Conservation (phyloP, 2,113 vertebrate genomes). For the Rana temporaria region DNA sequence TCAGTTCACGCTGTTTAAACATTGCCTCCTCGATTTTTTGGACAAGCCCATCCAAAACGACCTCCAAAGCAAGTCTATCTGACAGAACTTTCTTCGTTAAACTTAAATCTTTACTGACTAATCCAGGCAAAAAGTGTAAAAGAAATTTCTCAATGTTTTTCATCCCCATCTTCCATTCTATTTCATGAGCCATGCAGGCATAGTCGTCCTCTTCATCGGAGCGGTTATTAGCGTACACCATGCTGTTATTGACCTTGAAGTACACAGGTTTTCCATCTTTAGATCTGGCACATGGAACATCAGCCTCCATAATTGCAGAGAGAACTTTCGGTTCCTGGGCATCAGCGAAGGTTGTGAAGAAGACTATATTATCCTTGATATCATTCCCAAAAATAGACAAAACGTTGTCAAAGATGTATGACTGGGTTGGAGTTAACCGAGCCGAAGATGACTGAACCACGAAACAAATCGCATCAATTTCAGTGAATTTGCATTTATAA, state of each 20-base stretch:
- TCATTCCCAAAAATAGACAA: constrained; percentile 59
- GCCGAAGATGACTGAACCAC: constrained; percentile 55
- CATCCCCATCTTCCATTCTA: constrained; percentile 39
- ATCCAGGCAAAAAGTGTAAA: neutral
- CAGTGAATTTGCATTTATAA: constrained; percentile 24
- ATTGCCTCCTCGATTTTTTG: constrained; percentile 38
- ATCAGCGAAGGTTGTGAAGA: constrained; percentile 59
- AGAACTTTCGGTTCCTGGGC: constrained; percentile 35
- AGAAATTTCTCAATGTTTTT: constrained; percentile 40
- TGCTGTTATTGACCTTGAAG: constrained; percentile 57
- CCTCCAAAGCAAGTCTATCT: constrained; percentile 9
- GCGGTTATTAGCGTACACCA: constrained; percentile 5
- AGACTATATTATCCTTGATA: constrained; percentile 35
- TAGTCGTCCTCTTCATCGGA: neutral
- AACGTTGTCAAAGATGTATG: constrained; percentile 57
- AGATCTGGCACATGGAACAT: constrained; percentile 41
- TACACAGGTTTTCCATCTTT: neutral
- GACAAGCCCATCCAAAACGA: constrained; percentile 40
- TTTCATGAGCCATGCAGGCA: neutral
- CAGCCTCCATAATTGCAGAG: constrained; percentile 38
- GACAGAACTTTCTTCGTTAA: neutral
- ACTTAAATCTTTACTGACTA: constrained; percentile 19
- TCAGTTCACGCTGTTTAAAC: constrained; percentile 46
- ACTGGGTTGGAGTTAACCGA: constrained; percentile 38
- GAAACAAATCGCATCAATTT: constrained; percentile 63